Conservation (phyloP, 2,797 vertebrate genomes). For the Pteronotus mesoamericanus region DNA sequence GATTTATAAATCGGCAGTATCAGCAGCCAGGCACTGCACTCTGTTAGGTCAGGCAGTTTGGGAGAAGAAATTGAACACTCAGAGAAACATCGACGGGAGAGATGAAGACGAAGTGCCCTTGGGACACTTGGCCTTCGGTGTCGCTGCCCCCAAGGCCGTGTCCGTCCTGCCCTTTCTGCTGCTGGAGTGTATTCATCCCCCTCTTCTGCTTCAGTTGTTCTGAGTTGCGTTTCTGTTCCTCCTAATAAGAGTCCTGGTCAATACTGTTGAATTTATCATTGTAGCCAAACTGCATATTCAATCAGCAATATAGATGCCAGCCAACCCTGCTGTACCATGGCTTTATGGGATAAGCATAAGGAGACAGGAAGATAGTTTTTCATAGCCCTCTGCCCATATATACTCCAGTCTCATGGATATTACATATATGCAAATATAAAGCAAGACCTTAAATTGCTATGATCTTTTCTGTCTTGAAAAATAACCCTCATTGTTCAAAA, state of each 20-base stretch:
- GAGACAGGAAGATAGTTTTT: not conserved
- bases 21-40: not conserved
- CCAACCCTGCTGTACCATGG: not conserved
- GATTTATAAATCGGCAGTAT: not conserved
- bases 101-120: not conserved
- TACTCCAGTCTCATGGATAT: not conserved
- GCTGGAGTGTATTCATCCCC: not conserved
- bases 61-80: not conserved
- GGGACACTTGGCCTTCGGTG: not conserved
- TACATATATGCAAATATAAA: not conserved
- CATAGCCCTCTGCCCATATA: not conserved
- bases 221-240: not conserved
- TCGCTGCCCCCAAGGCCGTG: not conserved
- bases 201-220: not conserved
- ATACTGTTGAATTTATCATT: not conserved
- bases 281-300: not conserved
- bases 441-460: not conserved
- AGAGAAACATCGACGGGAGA: not conserved
- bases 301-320: not conserved
- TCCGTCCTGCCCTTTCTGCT: not conserved
- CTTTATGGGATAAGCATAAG: not conserved
- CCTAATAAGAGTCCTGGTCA: not conserved
- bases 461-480: not conserved
- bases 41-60: not conserved
- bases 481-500: not conserved